Percentiles rank a stretch among this genome's conserved stretches.
These are phyloP conservation scores for Saccostrea echinata DNA, from an alignment of 1,140 invertebrate species.

Conservation along the genomic window DNA sequence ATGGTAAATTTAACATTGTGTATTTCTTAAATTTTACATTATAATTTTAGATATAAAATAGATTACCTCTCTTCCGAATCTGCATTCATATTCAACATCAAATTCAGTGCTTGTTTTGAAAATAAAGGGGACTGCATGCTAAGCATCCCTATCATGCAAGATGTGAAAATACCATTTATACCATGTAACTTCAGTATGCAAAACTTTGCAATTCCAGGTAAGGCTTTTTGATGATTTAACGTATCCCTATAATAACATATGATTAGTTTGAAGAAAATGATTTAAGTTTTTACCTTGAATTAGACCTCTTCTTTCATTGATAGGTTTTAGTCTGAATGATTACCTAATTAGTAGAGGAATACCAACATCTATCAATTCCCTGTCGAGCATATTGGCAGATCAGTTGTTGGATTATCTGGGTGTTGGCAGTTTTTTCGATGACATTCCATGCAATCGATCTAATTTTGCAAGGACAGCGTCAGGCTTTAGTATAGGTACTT, in stretches of 20 bases:
- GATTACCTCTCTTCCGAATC: slow-evolving; percentile 46
- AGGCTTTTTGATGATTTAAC: neutral
- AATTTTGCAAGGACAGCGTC: neutral
- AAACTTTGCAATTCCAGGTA: slow-evolving; percentile 28
- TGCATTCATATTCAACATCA: slow-evolving; percentile 48
- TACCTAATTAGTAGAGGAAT: slow-evolving; percentile 31
- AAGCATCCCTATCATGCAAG: neutral
- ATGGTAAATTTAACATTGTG: too few relatives aligned
- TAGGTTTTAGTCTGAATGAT: slow-evolving; percentile 18
- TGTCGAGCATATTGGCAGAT: slow-evolving; percentile 8
- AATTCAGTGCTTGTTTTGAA: slow-evolving; percentile 58
- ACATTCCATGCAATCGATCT: slow-evolving; percentile 8
- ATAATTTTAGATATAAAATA: slow-evolving; percentile 52
- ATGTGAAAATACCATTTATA: slow-evolving; percentile 14
- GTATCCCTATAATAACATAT: too few relatives aligned
- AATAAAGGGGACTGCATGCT: slow-evolving; percentile 36
- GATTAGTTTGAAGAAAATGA: too few relatives aligned
- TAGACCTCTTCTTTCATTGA: neutral
- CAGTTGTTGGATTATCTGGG: slow-evolving; percentile 22
- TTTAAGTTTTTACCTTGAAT: too few relatives aligned
- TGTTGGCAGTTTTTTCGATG: neutral
- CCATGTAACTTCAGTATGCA: neutral
- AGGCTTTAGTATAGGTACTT: neutral
- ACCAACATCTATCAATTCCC: neutral
- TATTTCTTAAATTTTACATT: too few relatives aligned